A percentile compares a stretch with the other conserved stretches of the same genome.
phyloP scores from a whole-genome alignment of 2,113 vertebrate genomes.

The Egretta garzetta region DNA sequence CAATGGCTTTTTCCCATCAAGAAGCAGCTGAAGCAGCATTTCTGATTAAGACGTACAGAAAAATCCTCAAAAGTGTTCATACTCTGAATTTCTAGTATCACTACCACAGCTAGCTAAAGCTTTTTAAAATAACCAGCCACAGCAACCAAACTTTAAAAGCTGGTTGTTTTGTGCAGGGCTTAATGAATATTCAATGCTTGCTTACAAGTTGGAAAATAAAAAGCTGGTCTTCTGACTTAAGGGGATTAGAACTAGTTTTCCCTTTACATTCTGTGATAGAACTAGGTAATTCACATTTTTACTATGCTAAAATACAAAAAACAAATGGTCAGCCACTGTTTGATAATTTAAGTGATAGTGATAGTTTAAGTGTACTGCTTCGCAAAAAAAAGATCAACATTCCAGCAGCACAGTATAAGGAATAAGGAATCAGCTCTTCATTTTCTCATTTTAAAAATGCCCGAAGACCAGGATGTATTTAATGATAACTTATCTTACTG shows the following conservation, averaged over 20 bases:
- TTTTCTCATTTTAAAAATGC: conserved; percentile 51
- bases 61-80: background rate
- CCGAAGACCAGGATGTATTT: conserved; percentile 81
- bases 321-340: background rate
- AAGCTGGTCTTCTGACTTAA: background rate
- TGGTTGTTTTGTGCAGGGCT: background rate
- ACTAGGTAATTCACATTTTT: background rate
- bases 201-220: background rate
- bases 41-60: background rate
- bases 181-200: background rate
- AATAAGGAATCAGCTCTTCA: background rate
- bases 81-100: background rate
- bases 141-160: background rate
- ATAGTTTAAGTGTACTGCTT: background rate
- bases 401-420: conserved; percentile 3
- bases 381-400: background rate
- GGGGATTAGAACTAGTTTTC: background rate
- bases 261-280: background rate
- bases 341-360: background rate
- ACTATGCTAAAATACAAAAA: background rate
- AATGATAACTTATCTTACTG: conserved; percentile 83
- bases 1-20: background rate
- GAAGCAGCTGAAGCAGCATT: background rate
- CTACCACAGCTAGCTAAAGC: background rate
- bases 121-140: background rate